Evolutionary conservation across 2,888 invertebrate genomes (phyloP), one percentile per base, ranked within the genome.

Genomic region (Trisateles emortualis): DNA sequence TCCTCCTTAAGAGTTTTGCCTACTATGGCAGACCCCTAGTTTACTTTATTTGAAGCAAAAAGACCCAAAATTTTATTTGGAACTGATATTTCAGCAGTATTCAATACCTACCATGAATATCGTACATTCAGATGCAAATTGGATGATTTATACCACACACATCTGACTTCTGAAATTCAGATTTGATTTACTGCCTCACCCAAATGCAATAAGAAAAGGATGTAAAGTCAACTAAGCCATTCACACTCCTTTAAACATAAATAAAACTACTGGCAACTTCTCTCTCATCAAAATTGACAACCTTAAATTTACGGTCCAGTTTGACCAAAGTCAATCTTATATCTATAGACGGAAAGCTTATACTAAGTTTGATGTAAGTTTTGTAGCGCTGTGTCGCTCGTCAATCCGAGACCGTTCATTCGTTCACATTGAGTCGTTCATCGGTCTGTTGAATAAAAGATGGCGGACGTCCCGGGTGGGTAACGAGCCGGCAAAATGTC

Each of bases 381-480:
- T 59, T 58, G 53, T 60, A 32, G 50, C 51, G 64, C 55, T 63
- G 57, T 56, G 64, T 47, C 58, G 67, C 53, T 67, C 61, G 56
- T 60, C 71, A 72, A 68, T 77, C 75, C 68, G 76, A 72, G 71
- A 72, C 72, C 71, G 75, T 74, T 69, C 67, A 71, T 73, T 79
- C 77, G 72, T 77, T 80, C 79, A 70, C 78, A 79, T 79, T 79
- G 81, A 79, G 76, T 80, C 79, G 78, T 78, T 82, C 82, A 81
- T 79, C 74, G 78, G 78, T 72, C 74, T 76, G 76, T 73, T 86
- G 86, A 86, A 86, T 86, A 85, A 86, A 85, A 85, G 82, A 86
- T 86, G 80, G 77, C 79, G 63, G 52, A 42, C 60, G 64, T 67
- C 46, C 61, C 58, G 64, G 67, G 58, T 51, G 61, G 54, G 73